Evolutionary conservation across 2,113 vertebrate genomes (phyloP).

Genomic region (Narcine bancroftii): DNA sequence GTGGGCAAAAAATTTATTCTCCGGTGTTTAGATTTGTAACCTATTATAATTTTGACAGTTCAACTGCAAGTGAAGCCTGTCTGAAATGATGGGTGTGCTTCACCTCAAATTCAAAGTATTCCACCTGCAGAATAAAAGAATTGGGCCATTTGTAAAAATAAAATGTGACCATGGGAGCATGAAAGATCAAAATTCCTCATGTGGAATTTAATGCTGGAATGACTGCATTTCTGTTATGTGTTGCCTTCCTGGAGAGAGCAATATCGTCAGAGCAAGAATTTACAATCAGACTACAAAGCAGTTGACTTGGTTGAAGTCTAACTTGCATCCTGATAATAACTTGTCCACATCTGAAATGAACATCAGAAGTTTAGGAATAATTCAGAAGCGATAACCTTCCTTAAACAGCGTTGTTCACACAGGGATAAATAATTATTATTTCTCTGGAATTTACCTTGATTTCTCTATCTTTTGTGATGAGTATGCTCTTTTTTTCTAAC

Average conservation of each 20-base stretch:
- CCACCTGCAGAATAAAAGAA: constrained; percentile 18
- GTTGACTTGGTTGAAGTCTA: background rate
- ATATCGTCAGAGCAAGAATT: background rate
- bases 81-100: background rate
- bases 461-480: background rate
- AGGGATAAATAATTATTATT: background rate
- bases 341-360: background rate
- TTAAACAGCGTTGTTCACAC: background rate
- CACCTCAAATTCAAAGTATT: background rate
- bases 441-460: background rate
- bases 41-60: background rate
- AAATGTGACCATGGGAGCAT: background rate
- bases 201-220: constrained; percentile 14
- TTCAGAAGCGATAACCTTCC: background rate
- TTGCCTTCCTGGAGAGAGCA: background rate
- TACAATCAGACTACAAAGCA: background rate
- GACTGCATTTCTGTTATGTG: background rate
- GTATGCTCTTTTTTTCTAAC: background rate
- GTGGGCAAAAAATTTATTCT: constrained; percentile 16
- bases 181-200: background rate
- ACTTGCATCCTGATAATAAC: background rate
- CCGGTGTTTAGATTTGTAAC: background rate
- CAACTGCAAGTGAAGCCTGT: too few relatives aligned
- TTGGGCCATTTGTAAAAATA: background rate
- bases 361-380: background rate